Conservation (phyloP, 2,797 vertebrate genomes). For the Chloroceryle amazona region DNA sequence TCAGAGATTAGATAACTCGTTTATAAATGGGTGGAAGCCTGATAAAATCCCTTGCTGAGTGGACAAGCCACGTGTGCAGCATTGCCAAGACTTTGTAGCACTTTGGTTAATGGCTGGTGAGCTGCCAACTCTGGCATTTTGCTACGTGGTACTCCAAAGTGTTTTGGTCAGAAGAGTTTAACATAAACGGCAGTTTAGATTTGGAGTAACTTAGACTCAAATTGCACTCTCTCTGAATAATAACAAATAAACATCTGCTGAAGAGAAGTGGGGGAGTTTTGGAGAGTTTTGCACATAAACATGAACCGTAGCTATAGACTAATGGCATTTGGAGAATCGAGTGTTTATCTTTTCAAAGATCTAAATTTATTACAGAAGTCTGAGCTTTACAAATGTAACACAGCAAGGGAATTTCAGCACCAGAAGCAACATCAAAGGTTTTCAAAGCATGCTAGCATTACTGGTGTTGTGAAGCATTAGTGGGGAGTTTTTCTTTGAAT, state of each 20-base stretch:
- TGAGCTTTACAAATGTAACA: background rate
- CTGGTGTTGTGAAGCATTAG: background rate
- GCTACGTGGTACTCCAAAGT: no score
- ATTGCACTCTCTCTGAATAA: background rate
- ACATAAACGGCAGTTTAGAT: background rate
- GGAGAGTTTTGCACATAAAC: background rate
- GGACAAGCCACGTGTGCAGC: rapidly evolving
- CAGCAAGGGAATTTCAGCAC: background rate
- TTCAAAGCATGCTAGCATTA: background rate
- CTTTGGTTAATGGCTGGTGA: background rate
- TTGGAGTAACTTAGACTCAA: background rate
- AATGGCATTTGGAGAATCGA: background rate
- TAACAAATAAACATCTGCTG: background rate
- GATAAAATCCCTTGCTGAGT: background rate
- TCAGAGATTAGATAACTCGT: background rate
- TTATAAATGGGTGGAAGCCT: background rate
- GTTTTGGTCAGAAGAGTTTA: background rate
- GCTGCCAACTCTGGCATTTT: background rate
- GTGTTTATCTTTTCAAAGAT: background rate
- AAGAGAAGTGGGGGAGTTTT: background rate
- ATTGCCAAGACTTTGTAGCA: no score
- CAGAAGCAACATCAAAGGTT: background rate
- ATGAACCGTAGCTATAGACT: background rate
- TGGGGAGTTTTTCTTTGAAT: background rate
- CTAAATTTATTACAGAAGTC: background rate